These are phyloP conservation scores for Phylloscopus collybita DNA, from an alignment of 2,797 vertebrate genomes.

Conservation along the genomic window DNA sequence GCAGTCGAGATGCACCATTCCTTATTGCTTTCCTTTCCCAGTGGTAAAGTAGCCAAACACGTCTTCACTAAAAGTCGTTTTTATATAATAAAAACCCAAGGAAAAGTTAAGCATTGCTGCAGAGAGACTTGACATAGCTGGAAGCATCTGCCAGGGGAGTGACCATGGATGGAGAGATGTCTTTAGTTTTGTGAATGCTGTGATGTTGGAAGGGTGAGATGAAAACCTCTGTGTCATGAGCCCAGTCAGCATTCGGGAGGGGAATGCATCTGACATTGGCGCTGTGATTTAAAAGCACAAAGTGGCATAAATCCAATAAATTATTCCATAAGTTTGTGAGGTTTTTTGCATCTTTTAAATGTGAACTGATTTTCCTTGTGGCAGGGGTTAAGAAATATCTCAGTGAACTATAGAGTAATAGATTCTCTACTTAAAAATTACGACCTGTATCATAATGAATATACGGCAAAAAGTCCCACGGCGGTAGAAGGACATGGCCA, in stretches of 20 bases:
- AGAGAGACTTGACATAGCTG: neutral
- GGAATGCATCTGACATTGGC: neutral
- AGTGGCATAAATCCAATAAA: neutral
- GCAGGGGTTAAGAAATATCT: constrained; percentile 25
- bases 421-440: constrained; percentile 22
- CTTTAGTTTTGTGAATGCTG: neutral
- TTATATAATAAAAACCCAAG: neutral
- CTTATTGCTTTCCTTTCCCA: constrained; percentile 21
- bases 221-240: neutral
- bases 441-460: neutral
- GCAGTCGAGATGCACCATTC: neutral
- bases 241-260: neutral
- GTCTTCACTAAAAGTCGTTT: constrained; percentile 4
- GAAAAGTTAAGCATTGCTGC: neutral
- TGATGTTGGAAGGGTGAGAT: neutral
- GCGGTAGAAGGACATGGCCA: neutral
- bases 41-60: constrained; percentile 8
- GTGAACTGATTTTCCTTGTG: neutral
- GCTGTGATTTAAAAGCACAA: neutral
- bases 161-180: neutral
- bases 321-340: neutral
- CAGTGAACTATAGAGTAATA: neutral
- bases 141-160: neutral
- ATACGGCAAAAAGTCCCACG: rapidly evolving
- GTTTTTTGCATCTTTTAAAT: constrained; percentile 20